Evolutionary conservation across 2,113 vertebrate species (phyloP), one percentile per base, ranked within the genome.

Genomic region (Alethe castanea): DNA sequence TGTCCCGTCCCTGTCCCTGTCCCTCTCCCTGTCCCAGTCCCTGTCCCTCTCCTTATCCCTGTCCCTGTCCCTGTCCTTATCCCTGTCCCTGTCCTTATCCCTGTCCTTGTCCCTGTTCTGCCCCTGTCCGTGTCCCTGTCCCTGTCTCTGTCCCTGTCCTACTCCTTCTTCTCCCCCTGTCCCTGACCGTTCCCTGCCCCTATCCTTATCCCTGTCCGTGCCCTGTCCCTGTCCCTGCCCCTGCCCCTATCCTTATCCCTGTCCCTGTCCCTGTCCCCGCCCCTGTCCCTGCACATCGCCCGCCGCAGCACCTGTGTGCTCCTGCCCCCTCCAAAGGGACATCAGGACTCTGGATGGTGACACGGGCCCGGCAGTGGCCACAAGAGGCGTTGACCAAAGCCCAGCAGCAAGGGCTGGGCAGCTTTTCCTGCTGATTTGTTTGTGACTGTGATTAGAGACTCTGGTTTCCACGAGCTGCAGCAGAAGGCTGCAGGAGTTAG

Each of bases 291-390:
- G 60, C 50, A 24, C 72, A 31, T 36, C 35, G 7, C 25, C 59
- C 6, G 2, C 56, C 15, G 24, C 26, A 74, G n/a, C 57, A 8
- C 66, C 77, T 17, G 19, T 3, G 74, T 26, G 19, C 38, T 72
- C 24, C 90, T 35, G 70, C 50, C 19, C 50, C 23, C 50, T 50
- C 53, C 3, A 0, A 57, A 47, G 71, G 66, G n/a, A 69, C 66
- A 19, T 0, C 2, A 59, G 9, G 6, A 45, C 88, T 86, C 74
- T 17, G 62, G 44, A 13, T 4, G 54, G 65, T 25, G 82, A 45
- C 79, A n/a, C 0, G 3, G 23, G 29, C 60, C 59, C 10, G 4
- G 26, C 1, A 0, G 69, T 11, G 78, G 57, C 65, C 74, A 14
- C 57, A 22, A 44, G 81, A 65, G 42, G 84, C 7, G 6, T 1